Conservation (phyloP, 2,113 vertebrate species). For the Heptranchias perlo region DNA sequence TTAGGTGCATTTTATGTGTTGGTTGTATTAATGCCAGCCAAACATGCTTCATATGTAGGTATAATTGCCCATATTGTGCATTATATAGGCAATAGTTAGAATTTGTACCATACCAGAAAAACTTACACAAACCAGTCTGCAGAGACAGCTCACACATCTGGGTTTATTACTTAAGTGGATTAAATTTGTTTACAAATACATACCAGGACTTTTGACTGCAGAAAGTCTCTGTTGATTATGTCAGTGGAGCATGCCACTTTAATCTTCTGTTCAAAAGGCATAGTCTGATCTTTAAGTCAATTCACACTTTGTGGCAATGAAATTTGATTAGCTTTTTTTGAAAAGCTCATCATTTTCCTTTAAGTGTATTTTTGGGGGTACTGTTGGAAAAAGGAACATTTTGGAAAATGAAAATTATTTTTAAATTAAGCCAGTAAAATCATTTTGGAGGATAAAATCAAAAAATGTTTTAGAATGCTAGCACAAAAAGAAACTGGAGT, state of each 20-base stretch:
- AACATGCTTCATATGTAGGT: neutral
- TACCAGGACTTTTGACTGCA: neutral
- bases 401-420: neutral
- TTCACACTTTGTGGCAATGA: no score
- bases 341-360: neutral
- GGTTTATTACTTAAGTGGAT: neutral
- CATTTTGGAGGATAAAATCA: neutral
- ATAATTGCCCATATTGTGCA: neutral
- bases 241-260: neutral
- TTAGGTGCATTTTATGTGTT: neutral
- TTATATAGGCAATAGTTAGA: neutral
- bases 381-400: neutral
- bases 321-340: neutral
- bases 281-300: neutral
- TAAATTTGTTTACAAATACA: neutral
- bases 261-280: neutral
- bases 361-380: neutral
- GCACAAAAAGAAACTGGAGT: neutral
- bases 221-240: neutral
- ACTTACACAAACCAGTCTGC: neutral
- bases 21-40: neutral
- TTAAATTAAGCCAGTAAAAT: neutral
- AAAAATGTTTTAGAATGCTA: neutral
- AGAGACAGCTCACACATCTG: neutral
- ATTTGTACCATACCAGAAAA: neutral